Evolutionary conservation across 2,797 vertebrate species (phyloP).

Genomic region (Halcyon chelicuti): DNA sequence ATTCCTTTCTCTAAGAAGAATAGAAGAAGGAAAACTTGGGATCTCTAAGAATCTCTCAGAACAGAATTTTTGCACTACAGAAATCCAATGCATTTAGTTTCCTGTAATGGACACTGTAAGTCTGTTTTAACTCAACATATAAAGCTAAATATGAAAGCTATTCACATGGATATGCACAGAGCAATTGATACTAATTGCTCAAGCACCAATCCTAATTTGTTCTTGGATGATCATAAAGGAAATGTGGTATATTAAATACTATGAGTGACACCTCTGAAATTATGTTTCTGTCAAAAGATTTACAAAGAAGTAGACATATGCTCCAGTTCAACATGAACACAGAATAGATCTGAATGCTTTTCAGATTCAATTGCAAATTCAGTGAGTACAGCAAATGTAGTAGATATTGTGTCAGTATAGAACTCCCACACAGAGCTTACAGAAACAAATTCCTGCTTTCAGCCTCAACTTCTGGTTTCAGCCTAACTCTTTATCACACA

Average conservation of each 20-base stretch:
- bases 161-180: neutral
- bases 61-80: neutral
- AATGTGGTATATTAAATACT: neutral
- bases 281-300: neutral
- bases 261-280: neutral
- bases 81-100: neutral
- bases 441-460: neutral
- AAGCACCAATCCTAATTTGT: neutral
- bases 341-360: neutral
- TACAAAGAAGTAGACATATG: neutral
- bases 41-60: neutral
- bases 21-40: neutral
- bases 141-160: neutral
- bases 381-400: neutral
- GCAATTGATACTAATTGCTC: slow-evolving; percentile 17
- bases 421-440: neutral
- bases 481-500: neutral
- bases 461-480: neutral
- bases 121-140: neutral
- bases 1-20: neutral
- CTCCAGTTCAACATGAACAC: neutral
- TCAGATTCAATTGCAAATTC: neutral
- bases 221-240: neutral
- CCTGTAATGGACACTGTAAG: neutral
- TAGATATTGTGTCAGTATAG: neutral